Evolutionary conservation across 37 sponge, comb jelly and placozoan genomes (phyloP), one percentile per base, ranked within the genome.

Genomic region (Spongilla lacustris): DNA sequence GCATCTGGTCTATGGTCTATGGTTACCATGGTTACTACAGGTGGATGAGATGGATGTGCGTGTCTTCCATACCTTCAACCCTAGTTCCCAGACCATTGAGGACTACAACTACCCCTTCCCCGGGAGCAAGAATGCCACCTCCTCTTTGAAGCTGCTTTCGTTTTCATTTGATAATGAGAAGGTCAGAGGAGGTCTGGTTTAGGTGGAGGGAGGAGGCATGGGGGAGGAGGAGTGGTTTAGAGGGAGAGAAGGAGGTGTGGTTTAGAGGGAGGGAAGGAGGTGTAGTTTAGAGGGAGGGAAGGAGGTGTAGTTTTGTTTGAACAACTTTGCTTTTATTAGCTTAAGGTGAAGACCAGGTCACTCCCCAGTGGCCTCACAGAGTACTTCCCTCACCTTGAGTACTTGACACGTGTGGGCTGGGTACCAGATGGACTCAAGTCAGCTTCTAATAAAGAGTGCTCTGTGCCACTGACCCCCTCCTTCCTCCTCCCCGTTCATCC

Each of bases 361-460:
- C 26, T 85, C 24, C 22, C 41, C 26, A 2, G 41, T 10, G 12
- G 5, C 10, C n/a, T 81, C 25, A 12, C 58, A 12, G 48, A 78
- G 38, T 38, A 27, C 19, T 86, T 86, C 72, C 78, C 86, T 27
- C 32, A 86, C 73, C 37, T 10, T 46, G 94, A 90, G 79, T 94
- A 94, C 41, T 26, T 88, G 32, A 79, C 79, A 17, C 36, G 89
- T 29, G 38, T 49, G 68, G 95, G 90, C 1, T 95, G 95, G 95
- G 66, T 79, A 31, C 83, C 86, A 29, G 68, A 88, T 81, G 92
- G 95, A 48, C 28, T 32, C 73, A 21, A 73, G 32, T 73, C 0
- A 27, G 28, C n/a, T n/a, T n/a, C n/a, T n/a, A n/a, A n/a, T n/a
- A n/a, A n/a, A n/a, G n/a, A n/a, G n/a, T n/a, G n/a, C n/a, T n/a